Evolutionary conservation across 2,113 vertebrate genomes (phyloP), one percentile per base, ranked within the genome.

Genomic region (Narcine bancroftii): DNA sequence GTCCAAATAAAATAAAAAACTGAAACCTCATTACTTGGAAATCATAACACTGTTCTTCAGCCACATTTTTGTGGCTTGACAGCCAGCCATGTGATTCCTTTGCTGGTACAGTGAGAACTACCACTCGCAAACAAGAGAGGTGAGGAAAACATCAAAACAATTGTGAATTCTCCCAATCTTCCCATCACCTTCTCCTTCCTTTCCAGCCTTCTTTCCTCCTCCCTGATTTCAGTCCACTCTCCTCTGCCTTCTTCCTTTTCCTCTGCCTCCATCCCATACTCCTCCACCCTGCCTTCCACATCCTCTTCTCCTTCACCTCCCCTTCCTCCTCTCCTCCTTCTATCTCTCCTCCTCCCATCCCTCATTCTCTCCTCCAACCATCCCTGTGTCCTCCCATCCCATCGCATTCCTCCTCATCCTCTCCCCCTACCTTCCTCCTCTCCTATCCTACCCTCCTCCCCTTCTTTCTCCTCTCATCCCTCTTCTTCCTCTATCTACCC

Each of bases 21-120:
- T 33, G 33, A 91, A 69, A 45, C 63, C 45, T 91, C 63, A 91
- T 69, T 91, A 42, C 63, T 91, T 91, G 39, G 36, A 91, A 91
- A 91, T 91, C 60, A 91, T 69, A 69, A 66, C 53, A 91, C 45
- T 69, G 63, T 66, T 91, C 60, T 33, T 69, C 9, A 17, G 33
- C 89, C 63, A 69, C 89, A 91, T 91, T 69, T 47, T 91, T 91
- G 56, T 91, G 69, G 65, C 10, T 26, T 66, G 36, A 69, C 36
- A 69, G 89, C 9, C 39, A 69, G 56, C 39, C 89, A 69, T 91
- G 66, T 91, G 69, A 24, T 45, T 91, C 45, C 63, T 91, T 89
- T 69, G 42, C 39, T 29, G 63, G 39, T 42, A 36, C 33, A 60
- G 13, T 36, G 36, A 6, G 21, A 45, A 69, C 24, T 47, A 91